Conservation (phyloP, 2,888 invertebrate genomes). For the Aelia acuminata region DNA sequence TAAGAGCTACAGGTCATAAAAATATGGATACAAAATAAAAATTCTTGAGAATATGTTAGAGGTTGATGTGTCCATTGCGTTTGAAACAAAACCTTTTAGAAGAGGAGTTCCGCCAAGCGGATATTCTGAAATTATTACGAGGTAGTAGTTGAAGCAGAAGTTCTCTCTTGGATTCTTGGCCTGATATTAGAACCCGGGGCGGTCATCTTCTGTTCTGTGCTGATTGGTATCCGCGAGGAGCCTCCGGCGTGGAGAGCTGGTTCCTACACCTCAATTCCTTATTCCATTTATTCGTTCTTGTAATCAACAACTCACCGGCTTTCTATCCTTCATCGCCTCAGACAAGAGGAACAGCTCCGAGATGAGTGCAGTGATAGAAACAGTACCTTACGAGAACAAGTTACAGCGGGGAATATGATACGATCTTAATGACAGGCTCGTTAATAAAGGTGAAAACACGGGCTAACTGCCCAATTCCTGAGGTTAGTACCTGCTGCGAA, state of each 20-base stretch:
- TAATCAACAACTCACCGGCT: constrained; percentile 18
- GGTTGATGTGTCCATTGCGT: not conserved
- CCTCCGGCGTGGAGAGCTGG: constrained; percentile 1
- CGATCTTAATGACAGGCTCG: constrained; percentile 1
- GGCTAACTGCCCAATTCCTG: not conserved
- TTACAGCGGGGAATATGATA: not conserved
- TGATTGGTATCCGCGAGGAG: constrained; percentile 1
- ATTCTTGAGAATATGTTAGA: not conserved
- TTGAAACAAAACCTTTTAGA: no score
- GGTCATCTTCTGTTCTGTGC: not conserved
- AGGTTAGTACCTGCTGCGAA: not conserved
- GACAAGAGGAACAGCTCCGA: not conserved
- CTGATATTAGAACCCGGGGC: not conserved
- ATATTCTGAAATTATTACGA: not conserved
- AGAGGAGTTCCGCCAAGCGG: no score
- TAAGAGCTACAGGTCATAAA: not conserved
- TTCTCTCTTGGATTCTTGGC: not conserved
- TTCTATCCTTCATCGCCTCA: not conserved
- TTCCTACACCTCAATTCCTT: not conserved
- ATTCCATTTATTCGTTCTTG: constrained; percentile 43
- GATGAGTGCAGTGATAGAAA: not conserved
- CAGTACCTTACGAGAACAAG: not conserved
- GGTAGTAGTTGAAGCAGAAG: not conserved
- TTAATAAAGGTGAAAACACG: not conserved
- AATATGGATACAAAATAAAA: not conserved